A percentile compares a stretch with the other conserved stretches of the same genome.
phyloP scores from a whole-genome alignment of 2,888 invertebrate species.

The Nyleta sp. region DNA sequence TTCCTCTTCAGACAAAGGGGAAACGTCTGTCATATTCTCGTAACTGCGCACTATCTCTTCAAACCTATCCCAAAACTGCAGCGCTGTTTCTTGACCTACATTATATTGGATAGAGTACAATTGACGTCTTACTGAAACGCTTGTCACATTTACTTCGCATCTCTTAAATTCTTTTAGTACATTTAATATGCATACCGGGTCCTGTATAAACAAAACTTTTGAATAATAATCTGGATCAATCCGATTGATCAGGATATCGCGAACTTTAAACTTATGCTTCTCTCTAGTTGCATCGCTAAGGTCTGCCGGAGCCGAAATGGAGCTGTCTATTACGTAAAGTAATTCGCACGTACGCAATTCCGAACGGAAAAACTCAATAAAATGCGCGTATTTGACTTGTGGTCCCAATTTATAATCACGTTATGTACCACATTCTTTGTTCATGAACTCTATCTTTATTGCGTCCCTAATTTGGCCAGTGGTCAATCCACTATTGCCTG shows the following conservation, averaged over 20 bases:
- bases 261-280: slow-evolving; percentile 58
- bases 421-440: slow-evolving; percentile 25
- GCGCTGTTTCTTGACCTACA: no score
- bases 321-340: slow-evolving; percentile 60
- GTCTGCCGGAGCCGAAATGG: slow-evolving; percentile 26
- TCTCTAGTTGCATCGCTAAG: slow-evolving; percentile 47
- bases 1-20: not conserved
- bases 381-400: slow-evolving; percentile 57
- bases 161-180: slow-evolving; percentile 59
- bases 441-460: not conserved
- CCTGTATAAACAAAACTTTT: slow-evolving; percentile 33
- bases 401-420: slow-evolving; percentile 61
- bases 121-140: slow-evolving; percentile 49
- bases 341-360: slow-evolving; percentile 60
- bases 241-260: slow-evolving; percentile 24
- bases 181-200: slow-evolving; percentile 42
- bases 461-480: not conserved
- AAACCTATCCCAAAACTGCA: no score
- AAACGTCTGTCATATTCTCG: slow-evolving; percentile 26
- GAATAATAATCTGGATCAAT: slow-evolving; percentile 61
- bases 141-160: slow-evolving; percentile 58
- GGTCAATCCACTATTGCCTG: not conserved
- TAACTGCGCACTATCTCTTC: no score
- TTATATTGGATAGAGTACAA: no score
- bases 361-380: slow-evolving; percentile 61